A percentile compares a stretch with the other conserved stretches of the same genome.
These are phyloP conservation scores for Adela reaumurella DNA, from an alignment of 2,888 invertebrate species.

Conservation along the genomic window DNA sequence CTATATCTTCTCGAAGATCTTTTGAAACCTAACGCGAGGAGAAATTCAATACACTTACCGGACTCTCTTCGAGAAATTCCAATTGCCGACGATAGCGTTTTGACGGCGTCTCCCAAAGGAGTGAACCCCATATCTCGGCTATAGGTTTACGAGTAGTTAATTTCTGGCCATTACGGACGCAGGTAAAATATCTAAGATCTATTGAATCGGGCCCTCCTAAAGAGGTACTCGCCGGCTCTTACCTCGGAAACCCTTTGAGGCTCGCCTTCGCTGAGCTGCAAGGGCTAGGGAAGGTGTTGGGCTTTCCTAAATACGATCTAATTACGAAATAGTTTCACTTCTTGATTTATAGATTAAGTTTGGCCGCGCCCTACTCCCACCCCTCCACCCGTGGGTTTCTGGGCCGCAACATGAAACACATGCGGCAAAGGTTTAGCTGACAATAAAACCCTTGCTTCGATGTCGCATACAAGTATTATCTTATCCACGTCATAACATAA, in stretches of 20 bases:
- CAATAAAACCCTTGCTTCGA: background rate
- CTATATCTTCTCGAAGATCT: too few relatives aligned
- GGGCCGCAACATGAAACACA: background rate
- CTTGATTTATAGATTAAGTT: constrained; percentile 59
- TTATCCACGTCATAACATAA: too few relatives aligned
- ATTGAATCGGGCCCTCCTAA: constrained; percentile 52
- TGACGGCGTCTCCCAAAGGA: background rate
- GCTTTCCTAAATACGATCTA: constrained; percentile 55
- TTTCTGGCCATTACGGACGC: constrained; percentile 26
- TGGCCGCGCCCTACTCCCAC: constrained; percentile 30
- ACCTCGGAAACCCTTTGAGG: constrained; percentile 46
- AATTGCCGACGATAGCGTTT: background rate
- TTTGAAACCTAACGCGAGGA: too few relatives aligned
- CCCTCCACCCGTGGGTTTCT: too few relatives aligned
- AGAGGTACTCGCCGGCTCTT: constrained; percentile 49
- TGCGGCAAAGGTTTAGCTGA: too few relatives aligned
- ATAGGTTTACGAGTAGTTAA: background rate
- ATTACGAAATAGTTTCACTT: constrained; percentile 58
- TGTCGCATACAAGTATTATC: constrained; percentile 42
- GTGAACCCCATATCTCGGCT: background rate
- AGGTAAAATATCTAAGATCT: constrained; percentile 47
- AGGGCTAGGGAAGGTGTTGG: constrained; percentile 36
- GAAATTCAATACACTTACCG: background rate
- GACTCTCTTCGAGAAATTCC: background rate
- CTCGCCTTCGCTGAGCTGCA: constrained; percentile 35